Conservation (phyloP, 2,888 invertebrate species). For the Melolontha melolontha region DNA sequence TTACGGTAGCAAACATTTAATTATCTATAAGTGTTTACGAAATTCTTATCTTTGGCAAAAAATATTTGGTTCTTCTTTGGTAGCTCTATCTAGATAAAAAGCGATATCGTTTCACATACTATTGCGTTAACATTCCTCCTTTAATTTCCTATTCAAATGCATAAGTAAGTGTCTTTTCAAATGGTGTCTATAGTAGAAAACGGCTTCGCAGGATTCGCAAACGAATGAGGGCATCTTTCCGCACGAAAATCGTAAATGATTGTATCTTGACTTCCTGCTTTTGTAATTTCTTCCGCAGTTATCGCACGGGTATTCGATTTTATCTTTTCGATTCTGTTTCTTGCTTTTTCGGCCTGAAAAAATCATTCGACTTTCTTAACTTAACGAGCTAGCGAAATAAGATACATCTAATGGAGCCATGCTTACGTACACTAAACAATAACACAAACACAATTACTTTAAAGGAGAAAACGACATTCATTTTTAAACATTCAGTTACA, state of each 20-base stretch:
- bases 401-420: conserved; percentile 10
- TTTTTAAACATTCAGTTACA: too few species aligned
- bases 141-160: conserved; percentile 20
- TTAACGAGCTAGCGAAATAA: neutral
- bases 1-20: neutral
- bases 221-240: conserved; percentile 54
- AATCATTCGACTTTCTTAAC: neutral
- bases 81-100: conserved; percentile 3
- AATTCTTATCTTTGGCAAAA: conserved; percentile 15
- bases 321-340: conserved; percentile 16
- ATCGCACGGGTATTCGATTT: conserved; percentile 61
- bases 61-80: neutral
- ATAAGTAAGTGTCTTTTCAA: conserved; percentile 48
- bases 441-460: too few species aligned
- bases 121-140: conserved; percentile 13
- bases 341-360: conserved; percentile 20
- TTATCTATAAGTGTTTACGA: neutral
- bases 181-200: conserved; percentile 52
- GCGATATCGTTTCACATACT: too few species aligned
- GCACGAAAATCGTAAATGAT: conserved; percentile 54
- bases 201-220: conserved; percentile 52
- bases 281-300: conserved; percentile 53
- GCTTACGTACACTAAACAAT: conserved; percentile 16
- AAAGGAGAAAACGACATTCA: too few species aligned
- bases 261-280: conserved; percentile 51